Evolutionary conservation across 35 echinoderm and acorn worm genomes (phyloP), one percentile per base, ranked within the genome.

Genomic region (Eucidaris tribuloides): DNA sequence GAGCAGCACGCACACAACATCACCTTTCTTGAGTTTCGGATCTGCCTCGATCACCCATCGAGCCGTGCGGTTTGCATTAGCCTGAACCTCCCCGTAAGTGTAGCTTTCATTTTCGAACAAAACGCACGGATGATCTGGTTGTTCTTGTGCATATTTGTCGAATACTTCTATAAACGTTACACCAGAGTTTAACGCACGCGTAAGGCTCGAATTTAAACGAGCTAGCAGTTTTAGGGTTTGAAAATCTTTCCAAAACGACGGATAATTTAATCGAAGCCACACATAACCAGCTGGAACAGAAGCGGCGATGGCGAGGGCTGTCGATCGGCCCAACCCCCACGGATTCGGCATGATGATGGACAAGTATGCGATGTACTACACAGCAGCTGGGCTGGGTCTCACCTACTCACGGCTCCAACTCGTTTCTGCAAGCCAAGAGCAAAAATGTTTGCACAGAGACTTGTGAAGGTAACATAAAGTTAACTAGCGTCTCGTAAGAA

Each of bases 81-180:
- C 77, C n/a, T 88, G 80, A 19, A 89, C 81, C 17, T 93, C 91
- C 38, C 79, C 76, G 38, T 93, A 93, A 0, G 91, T 83, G 50
- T 68, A 88, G 25, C 28, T 45, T 23, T 83, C 46, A 27, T 88
- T 79, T 49, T 93, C 54, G 58, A 77, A 93, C 17, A 79, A 71
- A 23, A 93, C 44, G 20, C 68, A 2, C 11, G 68, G 68, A 44
- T 74, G 68, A 22, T 38, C 33, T 9, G 68, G 68, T 2, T 44
- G 38, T 41, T 38, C 68, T 20, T 17, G 34, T 9, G 68, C 68
- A 9, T 44, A 24, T 41, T 44, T 33, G 35, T 74, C 68, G 22
- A 74, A 74, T 3, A 41, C 24, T 18, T 74, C 68, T 5, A 74
- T 22, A 20, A 74, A 25, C 3, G 68, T 74, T 42, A 14, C 5